phyloP scores from a whole-genome alignment of 2,888 invertebrate genomes.

The Nomada hirtipes region DNA sequence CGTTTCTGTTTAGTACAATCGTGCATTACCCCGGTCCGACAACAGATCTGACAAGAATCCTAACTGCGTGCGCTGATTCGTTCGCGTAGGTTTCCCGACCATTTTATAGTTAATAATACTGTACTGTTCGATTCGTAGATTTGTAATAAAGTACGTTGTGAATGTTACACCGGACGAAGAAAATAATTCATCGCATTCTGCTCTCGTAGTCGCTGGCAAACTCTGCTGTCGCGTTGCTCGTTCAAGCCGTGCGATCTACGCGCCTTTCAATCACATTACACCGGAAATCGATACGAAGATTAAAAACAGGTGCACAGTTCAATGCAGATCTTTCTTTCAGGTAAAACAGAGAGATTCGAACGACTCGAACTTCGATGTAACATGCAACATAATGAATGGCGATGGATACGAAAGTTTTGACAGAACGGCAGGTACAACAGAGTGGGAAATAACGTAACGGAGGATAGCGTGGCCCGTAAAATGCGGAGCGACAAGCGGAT shows the following conservation, averaged over 20 bases:
- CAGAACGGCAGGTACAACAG: not conserved
- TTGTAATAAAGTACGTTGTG: constrained; percentile 79
- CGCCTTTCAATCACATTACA: too few relatives aligned
- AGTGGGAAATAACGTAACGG: constrained; percentile 35
- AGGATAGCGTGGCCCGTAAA: constrained; percentile 40
- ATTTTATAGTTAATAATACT: constrained; percentile 75
- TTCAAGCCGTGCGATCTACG: too few relatives aligned
- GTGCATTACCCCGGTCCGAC: not conserved
- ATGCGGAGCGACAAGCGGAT: constrained; percentile 26
- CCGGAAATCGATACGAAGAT: too few relatives aligned
- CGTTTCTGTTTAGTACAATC: not conserved
- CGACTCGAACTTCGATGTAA: too few relatives aligned
- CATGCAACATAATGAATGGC: not conserved
- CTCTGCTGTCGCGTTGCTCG: too few relatives aligned
- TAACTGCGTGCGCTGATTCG: not conserved
- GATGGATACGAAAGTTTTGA: constrained; percentile 19
- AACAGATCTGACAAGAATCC: constrained; percentile 3
- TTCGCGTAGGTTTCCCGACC: constrained; percentile 56
- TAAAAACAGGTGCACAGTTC: too few relatives aligned
- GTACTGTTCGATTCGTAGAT: constrained; percentile 76
- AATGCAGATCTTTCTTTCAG: too few relatives aligned
- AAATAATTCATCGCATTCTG: not conserved
- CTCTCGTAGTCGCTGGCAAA: not conserved
- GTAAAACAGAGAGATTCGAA: too few relatives aligned
- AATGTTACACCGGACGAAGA: constrained; percentile 67